phyloP scores from a whole-genome alignment of 2,888 invertebrate genomes.

The Spisula solida region DNA sequence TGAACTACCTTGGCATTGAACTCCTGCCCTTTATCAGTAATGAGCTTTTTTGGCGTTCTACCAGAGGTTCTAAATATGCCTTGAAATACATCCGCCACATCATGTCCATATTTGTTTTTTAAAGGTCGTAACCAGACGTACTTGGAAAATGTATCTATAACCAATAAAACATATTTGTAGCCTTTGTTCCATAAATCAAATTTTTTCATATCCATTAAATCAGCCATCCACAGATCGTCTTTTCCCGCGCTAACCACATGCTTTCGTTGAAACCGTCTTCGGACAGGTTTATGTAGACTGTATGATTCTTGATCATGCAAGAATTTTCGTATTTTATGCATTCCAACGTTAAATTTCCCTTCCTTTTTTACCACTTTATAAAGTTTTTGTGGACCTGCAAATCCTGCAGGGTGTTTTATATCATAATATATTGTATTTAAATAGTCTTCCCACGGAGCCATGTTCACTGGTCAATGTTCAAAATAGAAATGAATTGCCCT shows the following conservation, averaged over 20 bases:
- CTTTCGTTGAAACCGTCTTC: conserved; percentile 58
- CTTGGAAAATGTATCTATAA: too few relatives aligned
- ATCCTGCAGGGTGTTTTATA: conserved; percentile 48
- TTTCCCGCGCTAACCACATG: conserved; percentile 60
- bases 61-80: conserved; percentile 57
- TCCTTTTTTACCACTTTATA: conserved; percentile 50
- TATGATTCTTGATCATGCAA: conserved; percentile 58
- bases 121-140: too few relatives aligned
- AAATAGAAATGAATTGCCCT: conserved; percentile 35
- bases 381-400: conserved; percentile 62
- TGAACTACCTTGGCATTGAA: conserved; percentile 65
- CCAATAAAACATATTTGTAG: conserved; percentile 53
- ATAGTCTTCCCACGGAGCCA: conserved; percentile 61
- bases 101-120: too few relatives aligned
- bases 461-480: conserved; percentile 49
- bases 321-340: conserved; percentile 59
- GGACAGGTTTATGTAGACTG: conserved; percentile 60
- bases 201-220: conserved; percentile 68
- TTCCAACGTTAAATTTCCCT: conserved; percentile 48
- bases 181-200: conserved; percentile 56
- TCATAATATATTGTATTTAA: conserved; percentile 59
- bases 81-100: conserved; percentile 54
- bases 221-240: conserved; percentile 66
- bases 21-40: conserved; percentile 69
- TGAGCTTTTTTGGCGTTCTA: conserved; percentile 49